These are phyloP conservation scores for Circaetus cinerascens DNA, from an alignment of 2,113 vertebrate species.

Conservation along the genomic window DNA sequence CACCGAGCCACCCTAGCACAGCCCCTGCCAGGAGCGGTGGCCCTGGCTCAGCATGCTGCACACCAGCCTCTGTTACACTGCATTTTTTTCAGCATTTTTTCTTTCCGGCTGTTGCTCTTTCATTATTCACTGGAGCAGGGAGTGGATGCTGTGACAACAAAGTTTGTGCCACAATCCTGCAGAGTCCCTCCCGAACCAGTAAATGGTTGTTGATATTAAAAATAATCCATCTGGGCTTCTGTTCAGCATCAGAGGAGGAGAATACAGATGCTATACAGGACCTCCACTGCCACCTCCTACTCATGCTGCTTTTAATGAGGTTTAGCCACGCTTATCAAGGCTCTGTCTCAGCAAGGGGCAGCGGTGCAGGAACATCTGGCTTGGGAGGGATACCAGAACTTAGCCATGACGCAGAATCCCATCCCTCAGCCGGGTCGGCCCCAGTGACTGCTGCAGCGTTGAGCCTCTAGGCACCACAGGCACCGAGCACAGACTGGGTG, in stretches of 20 bases:
- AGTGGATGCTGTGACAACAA: not conserved
- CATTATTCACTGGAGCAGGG: not conserved
- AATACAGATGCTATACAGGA: not conserved
- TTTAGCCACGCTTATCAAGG: not conserved
- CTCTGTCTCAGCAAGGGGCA: not conserved
- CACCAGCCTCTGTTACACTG: not conserved
- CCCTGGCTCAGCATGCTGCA: not conserved
- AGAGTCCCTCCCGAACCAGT: not conserved
- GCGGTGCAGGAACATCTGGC: not conserved
- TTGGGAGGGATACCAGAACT: not conserved
- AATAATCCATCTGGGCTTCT: not conserved
- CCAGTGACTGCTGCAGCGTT: not conserved
- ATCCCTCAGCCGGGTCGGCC: not conserved
- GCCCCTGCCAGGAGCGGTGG: not conserved
- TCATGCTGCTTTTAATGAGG: constrained; percentile 37
- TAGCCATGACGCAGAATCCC: not conserved
- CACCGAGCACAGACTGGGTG: not conserved
- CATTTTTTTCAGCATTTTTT: not conserved
- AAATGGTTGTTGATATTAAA: constrained; percentile 23
- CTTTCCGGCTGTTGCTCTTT: not conserved
- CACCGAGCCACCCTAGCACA: not conserved
- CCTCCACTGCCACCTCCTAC: not conserved
- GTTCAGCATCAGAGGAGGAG: not conserved
- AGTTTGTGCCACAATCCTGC: not conserved
- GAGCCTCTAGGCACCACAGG: not conserved